These are phyloP conservation scores for Amblyteles armatorius DNA, from an alignment of 2,888 invertebrate genomes.

Conservation along the genomic window DNA sequence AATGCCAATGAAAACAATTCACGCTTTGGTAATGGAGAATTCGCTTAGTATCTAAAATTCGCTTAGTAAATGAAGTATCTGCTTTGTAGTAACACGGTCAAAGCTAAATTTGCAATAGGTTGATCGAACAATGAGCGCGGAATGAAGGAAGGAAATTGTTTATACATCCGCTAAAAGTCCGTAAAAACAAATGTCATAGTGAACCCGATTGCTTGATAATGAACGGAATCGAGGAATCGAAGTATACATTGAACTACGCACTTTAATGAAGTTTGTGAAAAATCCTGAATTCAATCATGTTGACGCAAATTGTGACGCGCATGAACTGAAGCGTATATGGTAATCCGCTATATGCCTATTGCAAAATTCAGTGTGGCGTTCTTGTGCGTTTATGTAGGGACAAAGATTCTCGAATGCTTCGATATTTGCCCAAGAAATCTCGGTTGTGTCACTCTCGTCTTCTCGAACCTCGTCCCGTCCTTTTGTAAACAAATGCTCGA, in stretches of 20 bases:
- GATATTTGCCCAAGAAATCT: conserved; percentile 60
- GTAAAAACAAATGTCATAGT: too few relatives aligned
- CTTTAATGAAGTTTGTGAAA: too few relatives aligned
- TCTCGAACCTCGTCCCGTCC: conserved; percentile 1
- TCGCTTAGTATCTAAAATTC: too few relatives aligned
- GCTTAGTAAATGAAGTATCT: too few relatives aligned
- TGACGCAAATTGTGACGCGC: background rate
- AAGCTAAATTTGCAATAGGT: background rate
- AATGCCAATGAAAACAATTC: too few relatives aligned
- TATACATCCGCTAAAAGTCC: too few relatives aligned
- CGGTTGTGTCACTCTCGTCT: conserved; percentile 46
- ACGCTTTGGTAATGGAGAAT: too few relatives aligned
- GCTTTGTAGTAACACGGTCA: too few relatives aligned
- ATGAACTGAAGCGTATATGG: background rate
- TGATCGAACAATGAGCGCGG: background rate
- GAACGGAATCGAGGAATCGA: too few relatives aligned
- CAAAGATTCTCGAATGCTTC: conserved; percentile 50
- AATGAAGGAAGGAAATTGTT: background rate
- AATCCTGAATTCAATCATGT: background rate
- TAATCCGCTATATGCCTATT: background rate
- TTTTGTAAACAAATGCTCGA: background rate
- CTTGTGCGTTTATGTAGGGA: conserved; percentile 35
- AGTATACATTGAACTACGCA: too few relatives aligned
- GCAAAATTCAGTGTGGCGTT: conserved; percentile 19
- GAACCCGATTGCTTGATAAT: too few relatives aligned